A percentile compares a stretch with the other conserved stretches of the same genome.
These are phyloP conservation scores for Oplegnathus fasciatus DNA, from an alignment of 2,113 vertebrate species.

Conservation along the genomic window DNA sequence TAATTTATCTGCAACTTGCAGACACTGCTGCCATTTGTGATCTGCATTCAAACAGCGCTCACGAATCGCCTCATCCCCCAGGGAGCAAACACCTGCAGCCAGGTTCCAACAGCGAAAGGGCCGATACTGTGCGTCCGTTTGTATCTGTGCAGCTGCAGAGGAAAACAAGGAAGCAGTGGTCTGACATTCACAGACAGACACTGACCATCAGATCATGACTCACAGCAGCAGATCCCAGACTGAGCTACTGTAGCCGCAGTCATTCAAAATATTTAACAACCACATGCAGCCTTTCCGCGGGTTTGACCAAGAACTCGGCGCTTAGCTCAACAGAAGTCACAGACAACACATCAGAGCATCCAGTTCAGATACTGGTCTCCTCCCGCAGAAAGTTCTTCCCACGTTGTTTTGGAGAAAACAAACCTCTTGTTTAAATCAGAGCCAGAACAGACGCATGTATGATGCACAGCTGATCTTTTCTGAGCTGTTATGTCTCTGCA, in stretches of 20 bases:
- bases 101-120: neutral
- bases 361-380: neutral
- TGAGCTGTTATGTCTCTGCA: too few relatives aligned
- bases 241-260: constrained; percentile 16
- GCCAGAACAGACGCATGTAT: too few relatives aligned
- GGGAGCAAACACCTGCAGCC: neutral
- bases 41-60: too few relatives aligned
- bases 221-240: constrained; percentile 8
- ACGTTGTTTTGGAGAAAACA: too few relatives aligned
- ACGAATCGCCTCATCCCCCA: too few relatives aligned
- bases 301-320: neutral
- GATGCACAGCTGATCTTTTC: too few relatives aligned
- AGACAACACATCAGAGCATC: neutral
- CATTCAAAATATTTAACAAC: constrained; percentile 37
- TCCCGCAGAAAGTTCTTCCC: neutral
- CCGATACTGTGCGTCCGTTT: neutral
- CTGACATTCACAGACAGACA: neutral
- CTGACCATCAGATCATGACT: neutral
- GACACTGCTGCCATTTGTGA: too few relatives aligned
- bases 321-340: neutral
- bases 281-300: neutral
- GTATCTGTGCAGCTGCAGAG: neutral
- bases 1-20: too few relatives aligned
- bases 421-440: too few relatives aligned
- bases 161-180: neutral